phyloP scores from a whole-genome alignment of 2,113 vertebrate genomes.

The Cyprinodon brontotheroides region DNA sequence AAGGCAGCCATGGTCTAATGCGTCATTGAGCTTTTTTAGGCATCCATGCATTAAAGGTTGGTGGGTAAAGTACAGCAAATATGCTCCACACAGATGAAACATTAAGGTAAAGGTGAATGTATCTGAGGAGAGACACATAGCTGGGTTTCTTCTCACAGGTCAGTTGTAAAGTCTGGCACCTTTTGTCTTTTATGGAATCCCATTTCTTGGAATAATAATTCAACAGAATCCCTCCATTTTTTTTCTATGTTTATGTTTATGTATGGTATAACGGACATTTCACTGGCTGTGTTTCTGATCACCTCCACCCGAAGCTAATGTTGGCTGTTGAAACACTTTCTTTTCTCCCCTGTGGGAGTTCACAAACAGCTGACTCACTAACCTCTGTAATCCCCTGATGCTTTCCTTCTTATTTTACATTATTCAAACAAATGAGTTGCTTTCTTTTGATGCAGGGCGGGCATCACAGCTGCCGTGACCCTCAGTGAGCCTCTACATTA shows the following conservation, averaged over 20 bases:
- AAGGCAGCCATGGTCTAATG: conserved; percentile 6
- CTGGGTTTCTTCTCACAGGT: neutral
- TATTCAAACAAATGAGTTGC: conserved; percentile 51
- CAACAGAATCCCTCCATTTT: neutral
- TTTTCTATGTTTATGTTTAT: neutral
- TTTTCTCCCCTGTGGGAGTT: conserved; percentile 57
- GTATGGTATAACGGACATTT: neutral
- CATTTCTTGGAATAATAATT: neutral
- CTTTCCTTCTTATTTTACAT: conserved; percentile 46
- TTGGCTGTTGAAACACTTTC: conserved; percentile 39
- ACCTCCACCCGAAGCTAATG: conserved; percentile 3
- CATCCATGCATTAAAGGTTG: neutral
- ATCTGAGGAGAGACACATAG: conserved; percentile 5
- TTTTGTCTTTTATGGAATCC: neutral
- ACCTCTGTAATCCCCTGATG: conserved; percentile 14
- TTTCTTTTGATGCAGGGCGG: conserved; percentile 51
- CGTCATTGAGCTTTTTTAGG: conserved; percentile 11
- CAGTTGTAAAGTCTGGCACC: neutral
- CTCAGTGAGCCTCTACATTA: conserved; percentile 24
- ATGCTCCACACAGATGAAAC: neutral
- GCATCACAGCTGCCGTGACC: conserved; percentile 40
- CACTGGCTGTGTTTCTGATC: conserved; percentile 7
- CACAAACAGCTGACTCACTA: conserved; percentile 64
- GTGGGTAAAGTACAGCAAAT: no score
- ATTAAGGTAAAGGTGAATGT: neutral